Evolutionary conservation across 1,140 invertebrate genomes (phyloP), one percentile per base, ranked within the genome.

Genomic region (Elysia chlorotica): DNA sequence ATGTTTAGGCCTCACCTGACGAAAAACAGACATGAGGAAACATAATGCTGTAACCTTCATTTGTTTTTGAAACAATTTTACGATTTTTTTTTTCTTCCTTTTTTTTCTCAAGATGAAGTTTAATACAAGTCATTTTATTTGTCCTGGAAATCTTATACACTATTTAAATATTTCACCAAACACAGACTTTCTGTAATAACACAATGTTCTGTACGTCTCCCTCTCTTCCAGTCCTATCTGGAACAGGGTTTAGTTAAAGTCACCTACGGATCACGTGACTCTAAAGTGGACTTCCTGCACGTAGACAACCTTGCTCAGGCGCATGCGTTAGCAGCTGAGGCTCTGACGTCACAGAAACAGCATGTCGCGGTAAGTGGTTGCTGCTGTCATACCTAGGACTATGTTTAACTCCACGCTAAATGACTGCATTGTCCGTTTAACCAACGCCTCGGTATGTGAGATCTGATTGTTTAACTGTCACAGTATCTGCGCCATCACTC

Each of bases 231-330:
- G 83, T 77, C 76, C 41, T 80, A 80, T 41, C 70, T 87, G 36
- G 78, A 83, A 62, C 69, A 71, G 69, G 86, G 86, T 23, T 54
- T 83, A 30, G 79, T 84, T 35, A 25, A 68, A 6, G 71, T 83
- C 41, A 82, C 77, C 1, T 87, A 85, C 74, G 87, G 85, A 6
- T 65, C 78, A 33, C 62, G 74, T n/a, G 80, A 85, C 23, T 79
- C 77, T 2, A 31, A 82, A 37, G 86, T 87, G n/a, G 88, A 89
- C 66, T 89, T 88, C 73, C 75, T 87, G 54, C 82, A 88, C 75
- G 80, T 87, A 2, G 82, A 87, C 53, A 89, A 89, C 65, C 79
- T 88, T 10, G 86, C 87, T 1, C 83, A 88, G 65, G 88, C 82
- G 36, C 87, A 88, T 71, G 76, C 85, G 3, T 76, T 86, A 71